A percentile compares a stretch with the other conserved stretches of the same genome.
phyloP scores from a whole-genome alignment of 2,888 invertebrate genomes.

The Rhamphomyia laevipes region DNA sequence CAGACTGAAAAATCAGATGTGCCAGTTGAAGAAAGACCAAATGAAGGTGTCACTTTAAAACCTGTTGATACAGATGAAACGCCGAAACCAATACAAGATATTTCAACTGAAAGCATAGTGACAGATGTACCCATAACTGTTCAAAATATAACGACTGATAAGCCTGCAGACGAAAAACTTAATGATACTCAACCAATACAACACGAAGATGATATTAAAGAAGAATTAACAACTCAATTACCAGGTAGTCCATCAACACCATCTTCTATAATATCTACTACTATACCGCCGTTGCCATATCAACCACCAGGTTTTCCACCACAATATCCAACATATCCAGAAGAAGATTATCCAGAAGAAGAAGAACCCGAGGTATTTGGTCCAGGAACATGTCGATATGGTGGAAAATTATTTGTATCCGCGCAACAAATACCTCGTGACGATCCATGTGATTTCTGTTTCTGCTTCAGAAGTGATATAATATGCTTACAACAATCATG shows the following conservation, averaged over 20 bases:
- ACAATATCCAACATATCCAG: conserved; percentile 32
- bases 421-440: conserved; percentile 91
- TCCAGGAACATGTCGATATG: conserved; percentile 83
- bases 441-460: conserved; percentile 92
- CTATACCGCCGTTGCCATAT: conserved; percentile 21
- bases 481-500: conserved; percentile 92
- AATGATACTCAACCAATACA: conserved; percentile 7
- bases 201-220: background rate
- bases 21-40: conserved; percentile 12
- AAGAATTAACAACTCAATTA: background rate
- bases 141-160: conserved; percentile 1
- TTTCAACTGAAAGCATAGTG: conserved; percentile 19
- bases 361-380: conserved; percentile 69
- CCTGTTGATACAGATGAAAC: conserved; percentile 14
- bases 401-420: conserved; percentile 84
- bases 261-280: conserved; percentile 16
- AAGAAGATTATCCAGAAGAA: conserved; percentile 52
- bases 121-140: conserved; percentile 8
- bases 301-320: conserved; percentile 27
- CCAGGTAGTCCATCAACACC: conserved; percentile 7
- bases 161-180: background rate
- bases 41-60: conserved; percentile 12
- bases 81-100: conserved; percentile 23
- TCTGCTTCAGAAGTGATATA: conserved; percentile 93
- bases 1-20: conserved; percentile 11